A percentile compares a stretch with the other conserved stretches of the same genome.
Evolutionary conservation across 2,888 invertebrate species (phyloP).

Genomic region (Zygaena filipendulae): DNA sequence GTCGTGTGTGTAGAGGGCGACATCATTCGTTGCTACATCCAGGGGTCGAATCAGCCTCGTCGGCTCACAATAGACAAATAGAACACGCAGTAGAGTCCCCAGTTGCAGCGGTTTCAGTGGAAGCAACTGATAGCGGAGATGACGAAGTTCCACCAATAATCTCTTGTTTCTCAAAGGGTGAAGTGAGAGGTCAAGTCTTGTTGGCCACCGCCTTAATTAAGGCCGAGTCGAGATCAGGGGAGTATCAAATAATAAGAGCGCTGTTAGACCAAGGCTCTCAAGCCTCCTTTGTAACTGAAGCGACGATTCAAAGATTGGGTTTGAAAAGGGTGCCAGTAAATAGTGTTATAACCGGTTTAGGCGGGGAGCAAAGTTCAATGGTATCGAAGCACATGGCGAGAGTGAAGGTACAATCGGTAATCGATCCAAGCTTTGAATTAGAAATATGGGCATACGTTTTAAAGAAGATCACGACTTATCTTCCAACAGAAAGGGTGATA

Average conservation of each 20-base stretch:
- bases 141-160: too few relatives aligned
- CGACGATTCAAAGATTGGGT: conserved; percentile 8
- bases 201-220: conserved; percentile 13
- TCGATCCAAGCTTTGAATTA: conserved; percentile 7
- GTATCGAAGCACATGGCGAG: conserved; percentile 11
- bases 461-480: conserved; percentile 5
- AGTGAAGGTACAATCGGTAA: conserved; percentile 11
- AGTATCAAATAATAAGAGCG: conserved; percentile 9
- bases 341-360: conserved; percentile 10
- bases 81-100: too few relatives aligned
- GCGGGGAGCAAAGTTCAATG: conserved; percentile 11
- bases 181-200: conserved; percentile 10
- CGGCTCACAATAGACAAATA: too few relatives aligned
- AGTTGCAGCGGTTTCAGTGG: too few relatives aligned
- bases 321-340: conserved; percentile 8
- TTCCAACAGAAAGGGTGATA: conserved; percentile 3
- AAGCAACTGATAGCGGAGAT: too few relatives aligned
- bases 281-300: conserved; percentile 16
- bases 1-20: too few relatives aligned
- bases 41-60: too few relatives aligned
- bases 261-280: conserved; percentile 12
- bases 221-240: conserved; percentile 10
- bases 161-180: too few relatives aligned
- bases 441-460: conserved; percentile 7
- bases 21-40: too few relatives aligned